Conservation (phyloP, 2,113 vertebrate species). For the Aythya baeri region DNA sequence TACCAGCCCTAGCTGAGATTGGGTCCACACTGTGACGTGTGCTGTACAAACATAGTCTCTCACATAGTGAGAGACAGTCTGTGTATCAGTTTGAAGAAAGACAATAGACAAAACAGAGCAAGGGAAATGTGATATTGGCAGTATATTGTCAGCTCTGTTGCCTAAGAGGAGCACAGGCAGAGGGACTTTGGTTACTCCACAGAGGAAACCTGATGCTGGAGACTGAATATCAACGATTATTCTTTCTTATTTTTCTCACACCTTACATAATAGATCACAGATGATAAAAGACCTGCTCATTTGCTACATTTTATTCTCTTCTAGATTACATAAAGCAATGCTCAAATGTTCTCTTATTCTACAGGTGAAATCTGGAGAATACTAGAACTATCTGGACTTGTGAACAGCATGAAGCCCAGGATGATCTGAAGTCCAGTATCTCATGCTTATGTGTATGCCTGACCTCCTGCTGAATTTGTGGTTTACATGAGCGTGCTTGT, state of each 20-base stretch:
- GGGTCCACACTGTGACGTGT: neutral
- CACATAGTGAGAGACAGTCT: neutral
- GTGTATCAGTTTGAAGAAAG: neutral
- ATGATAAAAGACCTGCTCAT: neutral
- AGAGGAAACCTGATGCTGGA: neutral
- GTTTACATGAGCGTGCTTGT: rapidly evolving
- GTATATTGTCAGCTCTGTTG: neutral
- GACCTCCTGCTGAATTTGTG: neutral
- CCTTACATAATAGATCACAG: neutral
- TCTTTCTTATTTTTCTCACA: neutral
- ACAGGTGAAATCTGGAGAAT: neutral
- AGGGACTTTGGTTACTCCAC: neutral
- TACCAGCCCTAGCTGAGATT: neutral
- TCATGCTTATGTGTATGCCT: neutral
- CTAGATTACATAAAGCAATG: neutral
- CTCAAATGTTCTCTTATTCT: neutral
- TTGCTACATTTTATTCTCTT: neutral
- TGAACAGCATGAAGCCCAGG: neutral
- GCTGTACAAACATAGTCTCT: neutral
- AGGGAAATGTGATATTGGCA: neutral
- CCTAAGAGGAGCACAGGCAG: neutral
- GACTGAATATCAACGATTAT: neutral
- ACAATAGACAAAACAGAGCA: neutral
- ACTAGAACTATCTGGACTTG: rapidly evolving
- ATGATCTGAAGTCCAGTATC: neutral